These are phyloP conservation scores for Coenonympha glycerion DNA, from an alignment of 2,888 invertebrate species.

Conservation along the genomic window DNA sequence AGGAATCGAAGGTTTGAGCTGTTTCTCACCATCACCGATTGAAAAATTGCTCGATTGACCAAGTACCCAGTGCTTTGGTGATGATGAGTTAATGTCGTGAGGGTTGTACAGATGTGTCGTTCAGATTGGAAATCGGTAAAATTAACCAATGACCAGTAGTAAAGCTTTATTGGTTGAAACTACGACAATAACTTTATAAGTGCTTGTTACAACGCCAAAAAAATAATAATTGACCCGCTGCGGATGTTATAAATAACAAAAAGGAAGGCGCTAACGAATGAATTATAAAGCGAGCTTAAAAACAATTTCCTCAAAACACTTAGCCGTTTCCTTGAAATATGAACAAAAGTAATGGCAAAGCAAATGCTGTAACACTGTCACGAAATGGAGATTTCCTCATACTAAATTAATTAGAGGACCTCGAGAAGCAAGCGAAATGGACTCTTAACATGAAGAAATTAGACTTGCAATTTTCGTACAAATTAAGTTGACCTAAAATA, in stretches of 20 bases:
- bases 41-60: no score
- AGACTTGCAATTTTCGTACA: constrained; percentile 58
- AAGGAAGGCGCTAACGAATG: constrained; percentile 26
- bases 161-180: no score
- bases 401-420: constrained; percentile 63
- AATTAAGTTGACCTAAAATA: constrained; percentile 66
- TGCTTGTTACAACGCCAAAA: no score
- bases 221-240: no score
- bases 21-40: no score
- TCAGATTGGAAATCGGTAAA: no score
- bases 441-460: constrained; percentile 55
- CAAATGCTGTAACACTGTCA: constrained; percentile 60
- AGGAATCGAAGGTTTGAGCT: no score
- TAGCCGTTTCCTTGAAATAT: constrained; percentile 39
- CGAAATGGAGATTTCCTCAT: constrained; percentile 65
- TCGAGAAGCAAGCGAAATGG: constrained; percentile 46
- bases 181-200: no score
- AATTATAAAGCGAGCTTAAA: constrained; percentile 35
- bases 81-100: no score
- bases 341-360: constrained; percentile 50
- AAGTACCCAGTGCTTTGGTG: no score
- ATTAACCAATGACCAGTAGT: no score
- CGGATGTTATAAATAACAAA: constrained; percentile 29
- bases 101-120: no score
- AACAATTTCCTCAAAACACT: constrained; percentile 38